A percentile compares a stretch with the other conserved stretches of the same genome.
Evolutionary conservation across 23 tunicate species (phyloP).

Genomic region (Ciona savignyi): DNA sequence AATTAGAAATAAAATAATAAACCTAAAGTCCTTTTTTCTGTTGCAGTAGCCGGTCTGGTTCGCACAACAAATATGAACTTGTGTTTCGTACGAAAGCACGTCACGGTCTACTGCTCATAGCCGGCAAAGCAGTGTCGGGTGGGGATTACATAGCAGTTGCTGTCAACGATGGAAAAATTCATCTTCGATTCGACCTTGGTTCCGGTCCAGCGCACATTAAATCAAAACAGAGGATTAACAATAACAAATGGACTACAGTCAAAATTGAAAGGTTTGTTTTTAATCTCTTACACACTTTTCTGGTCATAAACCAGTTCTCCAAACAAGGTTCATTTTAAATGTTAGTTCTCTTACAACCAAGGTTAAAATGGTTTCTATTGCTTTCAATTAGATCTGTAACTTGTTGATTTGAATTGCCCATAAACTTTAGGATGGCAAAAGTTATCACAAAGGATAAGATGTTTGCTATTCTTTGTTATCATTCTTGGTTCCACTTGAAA

Average conservation of each 20-base stretch:
- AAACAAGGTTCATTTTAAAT: background rate
- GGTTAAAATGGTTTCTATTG: background rate
- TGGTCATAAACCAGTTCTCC: too few relatives aligned
- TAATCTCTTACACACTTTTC: too few relatives aligned
- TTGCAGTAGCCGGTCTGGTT: constrained; percentile 9
- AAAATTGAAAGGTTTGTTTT: constrained; percentile 16
- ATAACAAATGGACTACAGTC: constrained; percentile 20
- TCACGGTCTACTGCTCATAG: constrained; percentile 45
- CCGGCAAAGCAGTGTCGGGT: constrained; percentile 30
- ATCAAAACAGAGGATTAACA: constrained; percentile 28
- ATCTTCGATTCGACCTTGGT: constrained; percentile 49
- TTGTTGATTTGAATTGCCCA: background rate
- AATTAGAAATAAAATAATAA: too few relatives aligned
- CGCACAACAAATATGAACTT: constrained; percentile 28
- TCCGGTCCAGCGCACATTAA: constrained; percentile 62
- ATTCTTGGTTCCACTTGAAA: too few relatives aligned
- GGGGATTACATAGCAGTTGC: constrained; percentile 48
- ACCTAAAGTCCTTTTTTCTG: too few relatives aligned
- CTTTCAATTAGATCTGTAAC: background rate
- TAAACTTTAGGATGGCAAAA: too few relatives aligned
- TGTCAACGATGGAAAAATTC: constrained; percentile 29
- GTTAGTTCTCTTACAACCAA: too few relatives aligned
- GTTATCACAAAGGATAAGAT: too few relatives aligned
- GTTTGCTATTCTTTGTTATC: too few relatives aligned
- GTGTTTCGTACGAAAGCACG: constrained; percentile 19